Evolutionary conservation across 1,140 invertebrate species (phyloP), one percentile per base, ranked within the genome.

Genomic region (Drosophila subpulchrella): DNA sequence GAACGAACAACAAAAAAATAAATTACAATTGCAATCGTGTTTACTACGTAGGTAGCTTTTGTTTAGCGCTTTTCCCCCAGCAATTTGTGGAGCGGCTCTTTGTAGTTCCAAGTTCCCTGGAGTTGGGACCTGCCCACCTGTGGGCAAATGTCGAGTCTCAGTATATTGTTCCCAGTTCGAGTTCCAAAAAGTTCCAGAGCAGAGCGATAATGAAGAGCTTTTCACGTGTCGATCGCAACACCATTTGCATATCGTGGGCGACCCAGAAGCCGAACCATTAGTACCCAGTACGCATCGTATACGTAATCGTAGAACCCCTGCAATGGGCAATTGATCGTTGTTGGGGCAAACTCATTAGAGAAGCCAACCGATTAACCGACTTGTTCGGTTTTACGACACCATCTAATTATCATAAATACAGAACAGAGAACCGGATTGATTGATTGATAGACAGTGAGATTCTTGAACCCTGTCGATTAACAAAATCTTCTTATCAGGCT

Each of bases 1-100:
- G 41, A 75, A 75, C 39, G 57, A 57, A 34, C 62, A 39, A 54
- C 38, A 74, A 75, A 75, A 59, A 75, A 73, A 56, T 72, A 86
- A 88, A 88, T 86, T 88, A 86, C 82, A 86, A 88, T 88, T 88
- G 81, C 79, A 83, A 75, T 79, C 67, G 79, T 71, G 62, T 76
- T 86, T 60, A 71, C 65, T 54, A 75, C 61, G 76, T 84, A 59
- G 67, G 65, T 60, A 50, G 81, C 61, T 73, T 81, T 85, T 81
- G 81, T 81, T 77, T 61, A 65, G 53, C 42, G 70, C 57, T 77
- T 53, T 73, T 74, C 42, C 57, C 46, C 27, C 50, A 20, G 57
- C 50, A 54, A 47, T 54, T 68, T 68, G 65, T 61, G 47, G 48
- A 13, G 59, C 68, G 78, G 57, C 70, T 38, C 77, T 80, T 80